phyloP scores from a whole-genome alignment of 2,797 vertebrate genomes.

The Helarctos malayanus region DNA sequence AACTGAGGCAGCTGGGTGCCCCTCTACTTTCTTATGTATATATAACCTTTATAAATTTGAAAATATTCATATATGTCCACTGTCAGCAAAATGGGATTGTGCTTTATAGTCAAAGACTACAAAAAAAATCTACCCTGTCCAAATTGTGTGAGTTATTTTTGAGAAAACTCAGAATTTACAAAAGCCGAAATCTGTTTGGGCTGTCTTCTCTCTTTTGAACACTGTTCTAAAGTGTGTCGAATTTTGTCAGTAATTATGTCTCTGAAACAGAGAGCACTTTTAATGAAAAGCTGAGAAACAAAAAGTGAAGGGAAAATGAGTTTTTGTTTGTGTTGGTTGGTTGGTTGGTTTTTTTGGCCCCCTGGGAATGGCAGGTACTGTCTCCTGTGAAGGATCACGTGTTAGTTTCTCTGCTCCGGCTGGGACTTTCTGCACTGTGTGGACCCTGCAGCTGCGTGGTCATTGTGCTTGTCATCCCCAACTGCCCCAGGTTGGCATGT shows the following conservation, averaged over 20 bases:
- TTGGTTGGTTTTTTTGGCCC: neutral
- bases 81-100: no score
- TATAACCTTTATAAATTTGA: neutral
- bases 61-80: neutral
- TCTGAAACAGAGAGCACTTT: neutral
- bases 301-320: neutral
- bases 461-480: slow-evolving; percentile 56
- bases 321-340: neutral
- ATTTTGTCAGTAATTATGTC: neutral
- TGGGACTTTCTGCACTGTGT: neutral
- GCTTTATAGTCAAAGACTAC: neutral
- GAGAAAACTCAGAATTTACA: neutral
- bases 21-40: neutral
- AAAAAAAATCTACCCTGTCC: neutral
- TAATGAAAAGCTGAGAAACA: neutral
- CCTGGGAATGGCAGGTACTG: neutral
- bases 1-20: neutral
- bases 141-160: neutral
- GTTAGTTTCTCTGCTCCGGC: neutral
- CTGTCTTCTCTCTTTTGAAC: neutral
- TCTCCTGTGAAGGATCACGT: neutral
- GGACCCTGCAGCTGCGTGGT: neutral
- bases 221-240: neutral
- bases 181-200: neutral
- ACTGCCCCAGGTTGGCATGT: neutral